phyloP scores from a whole-genome alignment of 2,888 invertebrate genomes.

The Sthenelais limicola region DNA sequence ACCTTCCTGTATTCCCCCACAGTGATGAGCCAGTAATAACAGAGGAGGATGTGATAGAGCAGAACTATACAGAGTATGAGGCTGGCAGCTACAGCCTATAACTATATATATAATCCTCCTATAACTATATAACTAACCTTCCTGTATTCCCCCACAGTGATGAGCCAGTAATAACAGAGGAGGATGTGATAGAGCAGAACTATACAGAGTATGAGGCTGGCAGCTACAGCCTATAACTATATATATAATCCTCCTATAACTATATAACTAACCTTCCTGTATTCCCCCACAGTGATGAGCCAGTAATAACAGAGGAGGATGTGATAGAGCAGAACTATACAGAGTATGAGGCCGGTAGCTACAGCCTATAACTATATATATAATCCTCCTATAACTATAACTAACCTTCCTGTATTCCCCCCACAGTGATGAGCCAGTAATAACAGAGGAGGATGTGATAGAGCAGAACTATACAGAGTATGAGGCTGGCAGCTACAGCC shows the following conservation, averaged over 20 bases:
- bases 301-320: constrained; percentile 74
- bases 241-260: too few relatives aligned
- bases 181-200: constrained; percentile 74
- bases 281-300: constrained; percentile 47
- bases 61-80: constrained; percentile 80
- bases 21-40: constrained; percentile 68
- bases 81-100: constrained; percentile 91
- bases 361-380: too few relatives aligned
- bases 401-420: background rate
- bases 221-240: constrained; percentile 90
- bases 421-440: constrained; percentile 58
- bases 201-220: constrained; percentile 84
- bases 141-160: constrained; percentile 32
- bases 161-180: constrained; percentile 73
- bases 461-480: constrained; percentile 79
- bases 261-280: too few relatives aligned
- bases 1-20: too few relatives aligned
- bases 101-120: too few relatives aligned
- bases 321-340: constrained; percentile 76
- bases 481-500: constrained; percentile 88
- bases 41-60: constrained; percentile 74
- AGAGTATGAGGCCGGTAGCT: constrained; percentile 85
- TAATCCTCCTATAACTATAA: too few relatives aligned
- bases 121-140: too few relatives aligned
- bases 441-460: constrained; percentile 75